Evolutionary conservation across 2,797 vertebrate species (phyloP).

Genomic region (Xenopus petersii): DNA sequence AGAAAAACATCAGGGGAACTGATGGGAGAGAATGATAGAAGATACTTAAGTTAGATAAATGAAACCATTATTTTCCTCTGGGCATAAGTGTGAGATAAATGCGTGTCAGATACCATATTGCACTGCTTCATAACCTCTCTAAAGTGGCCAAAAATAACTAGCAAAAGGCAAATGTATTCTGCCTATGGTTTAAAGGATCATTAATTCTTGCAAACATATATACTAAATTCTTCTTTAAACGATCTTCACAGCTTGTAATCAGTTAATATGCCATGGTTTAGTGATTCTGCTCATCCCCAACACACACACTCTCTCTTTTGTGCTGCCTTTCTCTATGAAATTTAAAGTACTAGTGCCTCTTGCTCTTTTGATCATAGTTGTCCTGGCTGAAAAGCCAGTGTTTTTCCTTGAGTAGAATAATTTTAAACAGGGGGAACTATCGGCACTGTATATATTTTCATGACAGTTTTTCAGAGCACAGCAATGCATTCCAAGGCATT

Average conservation of each 20-base stretch:
- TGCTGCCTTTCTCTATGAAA: background rate
- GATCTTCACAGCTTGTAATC: slow-evolving; percentile 29
- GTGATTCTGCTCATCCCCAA: background rate
- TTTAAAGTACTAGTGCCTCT: background rate
- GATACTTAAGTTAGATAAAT: slow-evolving; percentile 47
- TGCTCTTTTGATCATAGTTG: background rate
- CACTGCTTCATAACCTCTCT: slow-evolving; percentile 35
- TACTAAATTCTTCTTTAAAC: slow-evolving; percentile 38
- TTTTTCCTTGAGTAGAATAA: background rate
- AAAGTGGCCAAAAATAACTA: slow-evolving; percentile 38
- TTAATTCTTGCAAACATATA: slow-evolving; percentile 40
- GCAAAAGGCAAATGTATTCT: slow-evolving; percentile 34
- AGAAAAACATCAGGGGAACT: slow-evolving; percentile 15
- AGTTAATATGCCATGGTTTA: slow-evolving; percentile 11
- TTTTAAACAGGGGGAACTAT: background rate
- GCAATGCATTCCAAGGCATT: too few relatives aligned
- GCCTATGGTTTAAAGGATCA: slow-evolving; percentile 41
- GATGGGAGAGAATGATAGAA: slow-evolving; percentile 41
- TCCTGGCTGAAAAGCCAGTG: background rate
- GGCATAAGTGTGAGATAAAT: slow-evolving; percentile 44
- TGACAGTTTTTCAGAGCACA: too few relatives aligned
- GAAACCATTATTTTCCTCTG: slow-evolving; percentile 42
- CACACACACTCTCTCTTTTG: background rate
- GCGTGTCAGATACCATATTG: slow-evolving; percentile 45
- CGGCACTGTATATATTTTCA: background rate